Evolutionary conservation across 2,888 invertebrate genomes (phyloP).

Genomic region (Oasisia sp.): DNA sequence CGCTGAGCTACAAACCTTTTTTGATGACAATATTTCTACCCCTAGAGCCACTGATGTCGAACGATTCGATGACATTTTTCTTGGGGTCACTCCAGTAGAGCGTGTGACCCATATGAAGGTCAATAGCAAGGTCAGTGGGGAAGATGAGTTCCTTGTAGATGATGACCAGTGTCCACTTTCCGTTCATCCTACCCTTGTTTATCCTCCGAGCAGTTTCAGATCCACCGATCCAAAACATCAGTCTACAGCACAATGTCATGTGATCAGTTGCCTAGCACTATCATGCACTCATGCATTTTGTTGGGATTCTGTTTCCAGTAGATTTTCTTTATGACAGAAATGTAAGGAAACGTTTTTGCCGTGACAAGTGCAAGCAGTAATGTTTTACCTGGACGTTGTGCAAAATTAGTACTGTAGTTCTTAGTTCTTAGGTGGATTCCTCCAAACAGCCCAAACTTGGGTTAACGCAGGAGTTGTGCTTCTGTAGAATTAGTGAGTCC

Average conservation of each 20-base stretch:
- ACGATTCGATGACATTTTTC: background rate
- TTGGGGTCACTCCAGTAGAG: conserved; percentile 11
- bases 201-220: background rate
- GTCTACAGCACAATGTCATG: background rate
- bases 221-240: background rate
- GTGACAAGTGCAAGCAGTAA: no score
- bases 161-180: background rate
- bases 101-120: background rate
- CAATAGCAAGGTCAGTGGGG: background rate
- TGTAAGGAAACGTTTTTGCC: no score
- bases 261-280: no score
- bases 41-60: background rate
- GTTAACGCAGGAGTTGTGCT: no score
- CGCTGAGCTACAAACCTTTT: background rate
- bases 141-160: background rate
- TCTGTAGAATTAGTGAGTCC: no score
- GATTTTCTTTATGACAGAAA: no score
- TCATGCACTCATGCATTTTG: no score
- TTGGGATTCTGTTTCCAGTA: no score
- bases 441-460: no score
- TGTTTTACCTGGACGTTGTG: no score
- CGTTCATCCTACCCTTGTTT: background rate
- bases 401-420: no score
- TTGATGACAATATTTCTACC: background rate
- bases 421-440: no score